Percentiles rank a stretch among this genome's conserved stretches.
phyloP scores from a whole-genome alignment of 2,797 vertebrate species.

The Myiotriccus ornatus region DNA sequence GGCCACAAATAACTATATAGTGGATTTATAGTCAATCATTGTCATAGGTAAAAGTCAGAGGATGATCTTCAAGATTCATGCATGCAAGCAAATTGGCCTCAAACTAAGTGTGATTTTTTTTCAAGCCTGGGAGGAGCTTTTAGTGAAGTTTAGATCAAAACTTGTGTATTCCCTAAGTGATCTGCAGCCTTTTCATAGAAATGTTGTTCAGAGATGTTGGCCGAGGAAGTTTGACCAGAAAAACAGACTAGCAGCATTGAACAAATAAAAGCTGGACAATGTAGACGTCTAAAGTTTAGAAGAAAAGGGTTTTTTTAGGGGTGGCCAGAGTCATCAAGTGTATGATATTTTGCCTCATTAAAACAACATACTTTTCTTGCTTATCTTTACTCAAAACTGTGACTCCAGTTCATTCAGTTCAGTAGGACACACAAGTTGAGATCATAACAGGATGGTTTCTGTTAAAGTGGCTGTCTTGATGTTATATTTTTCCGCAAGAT shows the following conservation, averaged over 20 bases:
- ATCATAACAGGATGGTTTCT: not conserved
- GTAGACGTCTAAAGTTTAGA: not conserved
- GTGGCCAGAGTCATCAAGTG: not conserved
- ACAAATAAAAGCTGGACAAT: not conserved
- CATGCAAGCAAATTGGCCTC: not conserved
- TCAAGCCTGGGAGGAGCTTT: not conserved
- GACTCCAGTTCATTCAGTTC: not conserved
- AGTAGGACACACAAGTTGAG: not conserved
- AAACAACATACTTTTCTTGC: not conserved
- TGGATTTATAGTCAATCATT: not conserved
- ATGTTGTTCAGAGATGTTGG: not conserved
- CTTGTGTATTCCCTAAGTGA: not conserved
- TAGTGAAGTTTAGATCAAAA: not conserved
- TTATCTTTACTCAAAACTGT: not conserved
- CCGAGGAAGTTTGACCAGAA: not conserved
- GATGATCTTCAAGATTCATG: not conserved
- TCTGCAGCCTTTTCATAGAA: not conserved
- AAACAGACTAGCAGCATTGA: not conserved
- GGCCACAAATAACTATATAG: not conserved
- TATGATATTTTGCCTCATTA: not conserved
- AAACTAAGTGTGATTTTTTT: not conserved
- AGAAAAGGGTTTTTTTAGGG: not conserved
- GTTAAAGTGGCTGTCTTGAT: not conserved
- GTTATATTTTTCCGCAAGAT: not conserved
- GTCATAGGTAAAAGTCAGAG: not conserved